Evolutionary conservation across 2,113 vertebrate genomes (phyloP).

Genomic region (Abramis brama): DNA sequence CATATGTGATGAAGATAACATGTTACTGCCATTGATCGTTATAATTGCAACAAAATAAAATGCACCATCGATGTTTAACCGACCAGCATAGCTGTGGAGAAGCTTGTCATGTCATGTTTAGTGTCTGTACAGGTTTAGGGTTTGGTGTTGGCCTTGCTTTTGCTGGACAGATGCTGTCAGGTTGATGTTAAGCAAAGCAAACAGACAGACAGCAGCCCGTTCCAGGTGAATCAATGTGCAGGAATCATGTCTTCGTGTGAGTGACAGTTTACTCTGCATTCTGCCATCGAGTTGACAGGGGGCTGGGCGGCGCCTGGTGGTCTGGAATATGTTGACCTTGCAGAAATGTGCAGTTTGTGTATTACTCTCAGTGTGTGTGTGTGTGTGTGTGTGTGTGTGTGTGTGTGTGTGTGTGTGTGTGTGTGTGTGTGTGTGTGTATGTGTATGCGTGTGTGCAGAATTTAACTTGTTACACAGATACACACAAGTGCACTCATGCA

Average conservation of each 20-base stretch:
- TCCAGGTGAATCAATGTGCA: not conserved
- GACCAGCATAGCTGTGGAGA: not conserved
- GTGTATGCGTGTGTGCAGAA: not conserved
- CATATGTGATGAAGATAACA: not conserved
- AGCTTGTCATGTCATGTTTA: not conserved
- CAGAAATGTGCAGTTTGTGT: constrained; percentile 6
- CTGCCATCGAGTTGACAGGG: constrained; percentile 1
- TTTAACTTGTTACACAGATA: not conserved
- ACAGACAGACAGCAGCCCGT: not conserved
- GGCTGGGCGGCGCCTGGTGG: not conserved
- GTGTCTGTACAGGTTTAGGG: not conserved
- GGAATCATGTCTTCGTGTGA: not conserved
- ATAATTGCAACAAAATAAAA: not conserved
- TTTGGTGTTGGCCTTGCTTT: not conserved
- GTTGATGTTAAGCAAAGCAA: not conserved
- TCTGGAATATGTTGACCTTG: constrained; percentile 40
- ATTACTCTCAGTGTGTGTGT: not conserved
- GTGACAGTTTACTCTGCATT: constrained; percentile 16
- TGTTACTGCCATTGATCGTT: not conserved
- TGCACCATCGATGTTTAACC: not conserved
- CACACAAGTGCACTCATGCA: not conserved
- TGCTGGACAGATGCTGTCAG: not conserved
- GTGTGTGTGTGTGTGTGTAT: constrained; percentile 17
- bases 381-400: too few species aligned
- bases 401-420: too few species aligned